A percentile compares a stretch with the other conserved stretches of the same genome.
Conservation (phyloP, 2,113 vertebrate species). For the Serinus canaria region DNA sequence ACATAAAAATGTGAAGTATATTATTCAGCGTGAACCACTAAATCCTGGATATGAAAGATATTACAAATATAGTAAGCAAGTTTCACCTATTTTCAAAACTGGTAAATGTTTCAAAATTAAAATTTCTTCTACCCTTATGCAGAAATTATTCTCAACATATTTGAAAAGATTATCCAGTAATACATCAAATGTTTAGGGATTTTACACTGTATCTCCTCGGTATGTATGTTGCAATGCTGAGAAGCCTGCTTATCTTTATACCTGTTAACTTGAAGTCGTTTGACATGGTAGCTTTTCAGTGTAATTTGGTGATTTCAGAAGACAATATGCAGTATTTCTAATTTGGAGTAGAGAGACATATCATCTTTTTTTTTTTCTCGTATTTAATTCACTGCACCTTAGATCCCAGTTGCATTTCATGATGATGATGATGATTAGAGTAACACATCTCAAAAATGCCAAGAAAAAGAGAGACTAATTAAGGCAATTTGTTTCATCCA, state of each 20-base stretch:
- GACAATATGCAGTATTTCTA: neutral
- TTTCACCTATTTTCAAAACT: neutral
- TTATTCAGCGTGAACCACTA: neutral
- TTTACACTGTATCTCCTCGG: neutral
- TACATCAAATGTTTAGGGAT: neutral
- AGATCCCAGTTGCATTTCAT: neutral
- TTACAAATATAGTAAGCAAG: neutral
- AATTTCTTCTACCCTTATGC: neutral
- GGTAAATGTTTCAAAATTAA: neutral
- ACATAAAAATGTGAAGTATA: neutral
- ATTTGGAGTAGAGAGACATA: neutral
- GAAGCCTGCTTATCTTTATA: neutral
- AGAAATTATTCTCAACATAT: neutral
- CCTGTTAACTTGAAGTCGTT: neutral
- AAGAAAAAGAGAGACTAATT: neutral
- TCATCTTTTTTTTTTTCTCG: rapidly evolving
- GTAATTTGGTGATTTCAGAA: neutral
- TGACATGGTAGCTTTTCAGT: neutral
- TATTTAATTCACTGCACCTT: neutral
- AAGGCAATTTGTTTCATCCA: rapidly evolving
- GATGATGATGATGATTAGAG: neutral
- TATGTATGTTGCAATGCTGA: neutral
- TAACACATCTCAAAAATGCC: neutral
- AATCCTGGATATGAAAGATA: neutral
- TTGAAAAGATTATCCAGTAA: neutral